A percentile compares a stretch with the other conserved stretches of the same genome.
phyloP scores from a whole-genome alignment of 2,797 vertebrate genomes.

The Chelon labrosus region DNA sequence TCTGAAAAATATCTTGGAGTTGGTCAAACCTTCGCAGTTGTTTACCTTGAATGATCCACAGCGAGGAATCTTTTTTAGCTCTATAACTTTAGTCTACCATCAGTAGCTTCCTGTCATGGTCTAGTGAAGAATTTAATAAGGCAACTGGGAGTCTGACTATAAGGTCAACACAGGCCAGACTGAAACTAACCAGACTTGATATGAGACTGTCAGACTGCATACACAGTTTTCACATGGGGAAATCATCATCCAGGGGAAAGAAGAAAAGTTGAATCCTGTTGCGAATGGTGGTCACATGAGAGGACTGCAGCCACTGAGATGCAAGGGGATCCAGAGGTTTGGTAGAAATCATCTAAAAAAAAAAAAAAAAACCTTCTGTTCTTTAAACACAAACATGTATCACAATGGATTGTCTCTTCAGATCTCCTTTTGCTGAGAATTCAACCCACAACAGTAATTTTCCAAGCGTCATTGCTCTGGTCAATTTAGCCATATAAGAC shows the following conservation, averaged over 20 bases:
- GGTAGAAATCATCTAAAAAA: conserved; percentile 41
- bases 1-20: not conserved
- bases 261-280: conserved; percentile 19
- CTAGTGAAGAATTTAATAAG: conserved; percentile 66
- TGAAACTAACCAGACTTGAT: conserved; percentile 26
- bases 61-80: conserved; percentile 17
- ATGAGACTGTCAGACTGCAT: conserved; percentile 43
- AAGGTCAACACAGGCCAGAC: conserved; percentile 58
- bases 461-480: conserved; percentile 51
- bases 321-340: conserved; percentile 32
- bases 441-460: conserved; percentile 61
- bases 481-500: conserved; percentile 63
- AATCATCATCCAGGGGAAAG: conserved; percentile 32
- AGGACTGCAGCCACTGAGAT: conserved; percentile 7
- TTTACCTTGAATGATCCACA: conserved; percentile 17
- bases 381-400: conserved; percentile 41
- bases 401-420: conserved; percentile 48
- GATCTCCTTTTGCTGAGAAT: conserved; percentile 44
- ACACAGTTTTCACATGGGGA: conserved; percentile 47
- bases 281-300: conserved; percentile 41
- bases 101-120: conserved; percentile 65
- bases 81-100: conserved; percentile 36
- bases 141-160: conserved; percentile 62
- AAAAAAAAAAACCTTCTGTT: conserved; percentile 40
- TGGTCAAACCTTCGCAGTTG: not conserved